phyloP scores from a whole-genome alignment of 2,113 vertebrate genomes.

The Tor tambroides region DNA sequence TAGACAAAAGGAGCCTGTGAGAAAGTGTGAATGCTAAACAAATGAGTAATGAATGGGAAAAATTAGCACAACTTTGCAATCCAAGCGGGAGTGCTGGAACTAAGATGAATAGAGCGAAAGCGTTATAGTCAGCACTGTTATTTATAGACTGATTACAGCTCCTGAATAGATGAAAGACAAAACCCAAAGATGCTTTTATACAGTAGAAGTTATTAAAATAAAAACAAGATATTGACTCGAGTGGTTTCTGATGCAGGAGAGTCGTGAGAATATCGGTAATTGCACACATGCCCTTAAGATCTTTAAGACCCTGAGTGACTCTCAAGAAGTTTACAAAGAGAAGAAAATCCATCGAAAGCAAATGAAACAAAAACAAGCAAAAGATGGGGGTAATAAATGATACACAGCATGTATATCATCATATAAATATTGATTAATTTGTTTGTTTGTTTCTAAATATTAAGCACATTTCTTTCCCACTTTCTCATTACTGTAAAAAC shows the following conservation, averaged over 20 bases:
- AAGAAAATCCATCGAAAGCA: neutral
- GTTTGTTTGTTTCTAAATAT: neutral
- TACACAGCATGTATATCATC: neutral
- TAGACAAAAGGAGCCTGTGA: neutral
- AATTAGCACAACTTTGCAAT: neutral
- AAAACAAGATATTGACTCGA: neutral
- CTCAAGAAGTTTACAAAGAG: neutral
- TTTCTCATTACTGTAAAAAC: neutral
- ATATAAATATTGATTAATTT: neutral
- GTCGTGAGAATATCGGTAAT: neutral
- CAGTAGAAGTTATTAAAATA: neutral
- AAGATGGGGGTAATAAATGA: neutral
- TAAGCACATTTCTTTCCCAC: neutral
- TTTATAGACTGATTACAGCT: neutral
- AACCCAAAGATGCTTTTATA: neutral
- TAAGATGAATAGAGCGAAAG: neutral
- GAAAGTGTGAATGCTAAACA: neutral
- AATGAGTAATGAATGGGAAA: neutral
- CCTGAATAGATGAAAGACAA: neutral
- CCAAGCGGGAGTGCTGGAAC: neutral
- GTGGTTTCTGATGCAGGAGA: neutral
- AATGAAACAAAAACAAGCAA: neutral
- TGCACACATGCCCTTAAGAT: neutral
- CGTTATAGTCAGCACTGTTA: conserved; percentile 4
- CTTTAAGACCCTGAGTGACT: neutral